Conservation (phyloP, 2,888 invertebrate species). For the Eudasyphora cyanicolor region DNA sequence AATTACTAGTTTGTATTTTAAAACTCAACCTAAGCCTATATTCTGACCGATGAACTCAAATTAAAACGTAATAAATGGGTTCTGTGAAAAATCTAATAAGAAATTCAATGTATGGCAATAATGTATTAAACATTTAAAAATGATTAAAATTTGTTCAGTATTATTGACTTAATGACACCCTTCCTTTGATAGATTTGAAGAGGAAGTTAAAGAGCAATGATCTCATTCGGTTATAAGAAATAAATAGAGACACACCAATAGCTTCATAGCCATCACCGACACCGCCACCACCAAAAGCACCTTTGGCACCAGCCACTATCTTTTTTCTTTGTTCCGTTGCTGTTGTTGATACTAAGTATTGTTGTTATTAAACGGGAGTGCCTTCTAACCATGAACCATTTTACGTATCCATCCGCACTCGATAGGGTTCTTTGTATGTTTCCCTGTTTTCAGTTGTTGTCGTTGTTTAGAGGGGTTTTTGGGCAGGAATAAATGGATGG, state of each 20-base stretch:
- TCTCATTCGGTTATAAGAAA: not conserved
- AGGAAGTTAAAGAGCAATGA: not conserved
- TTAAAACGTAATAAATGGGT: no score
- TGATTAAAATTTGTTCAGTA: no score
- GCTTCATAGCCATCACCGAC: not conserved
- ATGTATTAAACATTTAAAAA: no score
- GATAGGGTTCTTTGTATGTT: not conserved
- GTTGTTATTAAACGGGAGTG: not conserved
- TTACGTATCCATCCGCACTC: not conserved
- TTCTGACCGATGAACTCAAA: no score
- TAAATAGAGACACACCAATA: no score
- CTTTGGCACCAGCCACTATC: no score
- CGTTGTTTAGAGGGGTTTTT: no score
- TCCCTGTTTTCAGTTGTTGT: not conserved
- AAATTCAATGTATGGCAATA: no score
- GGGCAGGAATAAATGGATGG: not conserved
- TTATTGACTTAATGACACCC: not conserved
- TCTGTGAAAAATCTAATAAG: no score
- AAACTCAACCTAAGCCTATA: no score
- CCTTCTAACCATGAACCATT: constrained; percentile 23
- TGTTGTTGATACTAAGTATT: not conserved
- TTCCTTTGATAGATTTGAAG: not conserved
- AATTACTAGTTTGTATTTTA: no score
- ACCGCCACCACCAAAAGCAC: not conserved
- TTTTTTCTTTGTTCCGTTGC: not conserved